Evolutionary conservation across 2,113 vertebrate species (phyloP).

Genomic region (Bungarus multicinctus): DNA sequence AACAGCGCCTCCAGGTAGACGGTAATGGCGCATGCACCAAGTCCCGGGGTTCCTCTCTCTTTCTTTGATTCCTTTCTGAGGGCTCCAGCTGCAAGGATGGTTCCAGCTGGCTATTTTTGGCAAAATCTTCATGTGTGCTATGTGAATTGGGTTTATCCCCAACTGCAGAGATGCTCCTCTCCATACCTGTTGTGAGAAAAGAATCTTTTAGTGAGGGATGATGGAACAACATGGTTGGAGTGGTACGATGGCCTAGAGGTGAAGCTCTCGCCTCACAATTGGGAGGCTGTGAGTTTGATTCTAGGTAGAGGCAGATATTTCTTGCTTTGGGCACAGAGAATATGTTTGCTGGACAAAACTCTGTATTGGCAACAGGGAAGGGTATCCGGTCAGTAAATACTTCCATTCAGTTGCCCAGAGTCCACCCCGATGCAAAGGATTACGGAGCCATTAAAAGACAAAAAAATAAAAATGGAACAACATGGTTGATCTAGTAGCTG

Average conservation of each 20-base stretch:
- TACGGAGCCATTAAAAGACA: too few species aligned
- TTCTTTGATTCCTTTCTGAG: slow-evolving; percentile 60
- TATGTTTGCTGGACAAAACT: too few species aligned
- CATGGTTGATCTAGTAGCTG: background rate
- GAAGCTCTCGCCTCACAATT: too few species aligned
- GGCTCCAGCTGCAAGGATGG: slow-evolving; percentile 7
- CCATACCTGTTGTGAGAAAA: slow-evolving; percentile 41
- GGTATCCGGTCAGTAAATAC: too few species aligned
- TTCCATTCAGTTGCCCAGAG: too few species aligned
- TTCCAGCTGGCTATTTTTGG: slow-evolving; percentile 16
- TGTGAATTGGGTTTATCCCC: slow-evolving; percentile 51
- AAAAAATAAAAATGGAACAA: too few species aligned
- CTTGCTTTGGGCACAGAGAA: too few species aligned
- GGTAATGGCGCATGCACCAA: slow-evolving; percentile 84
- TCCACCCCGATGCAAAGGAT: too few species aligned
- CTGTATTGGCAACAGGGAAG: too few species aligned
- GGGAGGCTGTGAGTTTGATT: too few species aligned
- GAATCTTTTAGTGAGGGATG: background rate
- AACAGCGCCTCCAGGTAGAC: slow-evolving; percentile 87
- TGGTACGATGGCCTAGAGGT: too few species aligned
- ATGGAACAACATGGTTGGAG: background rate
- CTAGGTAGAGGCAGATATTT: too few species aligned
- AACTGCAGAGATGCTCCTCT: slow-evolving; percentile 31
- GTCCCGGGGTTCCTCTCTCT: slow-evolving; percentile 80
- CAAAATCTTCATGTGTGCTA: slow-evolving; percentile 46